A percentile compares a stretch with the other conserved stretches of the same genome.
Evolutionary conservation across 2,797 vertebrate genomes (phyloP).

Genomic region (Botia almorhae): DNA sequence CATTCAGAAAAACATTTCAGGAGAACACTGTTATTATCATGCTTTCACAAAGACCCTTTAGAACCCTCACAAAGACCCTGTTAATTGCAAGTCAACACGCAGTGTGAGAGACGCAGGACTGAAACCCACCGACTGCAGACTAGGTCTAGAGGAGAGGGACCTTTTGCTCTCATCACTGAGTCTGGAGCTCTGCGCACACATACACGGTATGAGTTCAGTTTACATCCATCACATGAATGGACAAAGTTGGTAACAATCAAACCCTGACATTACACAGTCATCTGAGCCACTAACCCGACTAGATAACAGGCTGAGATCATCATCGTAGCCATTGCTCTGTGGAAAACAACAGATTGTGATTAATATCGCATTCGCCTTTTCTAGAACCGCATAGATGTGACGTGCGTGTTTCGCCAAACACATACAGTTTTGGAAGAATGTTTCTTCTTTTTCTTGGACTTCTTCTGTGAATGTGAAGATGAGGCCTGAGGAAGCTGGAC

Average conservation of each 20-base stretch:
- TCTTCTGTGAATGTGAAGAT: constrained; percentile 67
- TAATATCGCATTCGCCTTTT: not conserved
- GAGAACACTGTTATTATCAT: not conserved
- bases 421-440: constrained; percentile 44
- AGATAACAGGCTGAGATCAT: constrained; percentile 80
- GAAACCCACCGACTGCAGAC: constrained; percentile 75
- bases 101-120: not conserved
- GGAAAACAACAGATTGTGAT: constrained; percentile 20
- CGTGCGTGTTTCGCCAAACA: not conserved
- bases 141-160: constrained; percentile 71
- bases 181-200: constrained; percentile 65
- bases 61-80: not conserved
- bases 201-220: constrained; percentile 10
- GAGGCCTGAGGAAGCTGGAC: constrained; percentile 63
- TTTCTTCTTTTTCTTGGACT: constrained; percentile 78
- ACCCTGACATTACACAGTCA: not conserved
- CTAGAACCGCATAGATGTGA: not conserved
- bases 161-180: constrained; percentile 70
- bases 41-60: not conserved
- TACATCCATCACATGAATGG: not conserved
- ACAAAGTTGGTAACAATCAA: constrained; percentile 5
- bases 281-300: constrained; percentile 85
- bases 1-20: not conserved
- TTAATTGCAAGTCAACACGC: not conserved
- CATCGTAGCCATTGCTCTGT: constrained; percentile 86